Percentiles rank a stretch among this genome's conserved stretches.
Evolutionary conservation across 2,797 vertebrate genomes (phyloP).

Genomic region (Phrynocephalus forsythii): DNA sequence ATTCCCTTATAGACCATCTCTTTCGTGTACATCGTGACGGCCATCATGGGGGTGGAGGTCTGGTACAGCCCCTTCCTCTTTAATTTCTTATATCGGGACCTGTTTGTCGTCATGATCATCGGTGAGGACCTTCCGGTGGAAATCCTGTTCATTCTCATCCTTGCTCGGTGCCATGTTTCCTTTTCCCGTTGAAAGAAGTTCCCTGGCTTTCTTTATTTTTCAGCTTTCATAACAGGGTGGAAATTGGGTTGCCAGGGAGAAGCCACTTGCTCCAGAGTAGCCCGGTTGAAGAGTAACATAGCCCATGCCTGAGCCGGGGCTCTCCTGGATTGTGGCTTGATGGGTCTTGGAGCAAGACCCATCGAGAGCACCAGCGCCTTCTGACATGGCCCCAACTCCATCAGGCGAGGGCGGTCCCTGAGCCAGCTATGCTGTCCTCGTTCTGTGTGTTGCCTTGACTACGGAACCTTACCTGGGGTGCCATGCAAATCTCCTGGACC

Average conservation of each 20-base stretch:
- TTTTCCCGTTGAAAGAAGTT: background rate
- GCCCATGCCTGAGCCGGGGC: background rate
- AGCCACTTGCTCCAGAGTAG: background rate
- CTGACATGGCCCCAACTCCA: too few species aligned
- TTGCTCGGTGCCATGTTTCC: slow-evolving; percentile 57
- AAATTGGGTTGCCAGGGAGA: background rate
- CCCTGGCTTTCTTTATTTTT: too few species aligned
- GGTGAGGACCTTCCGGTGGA: slow-evolving; percentile 84
- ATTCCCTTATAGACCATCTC: slow-evolving; percentile 91
- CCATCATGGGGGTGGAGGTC: slow-evolving; percentile 94
- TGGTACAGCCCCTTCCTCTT: slow-evolving; percentile 92
- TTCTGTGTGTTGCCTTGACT: too few species aligned
- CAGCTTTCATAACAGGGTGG: background rate
- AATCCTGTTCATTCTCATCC: slow-evolving; percentile 72
- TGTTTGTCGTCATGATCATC: slow-evolving; percentile 95
- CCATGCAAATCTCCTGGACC: too few species aligned
- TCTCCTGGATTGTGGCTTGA: background rate
- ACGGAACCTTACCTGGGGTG: too few species aligned
- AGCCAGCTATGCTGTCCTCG: too few species aligned
- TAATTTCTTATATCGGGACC: slow-evolving; percentile 93
- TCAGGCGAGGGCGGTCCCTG: too few species aligned
- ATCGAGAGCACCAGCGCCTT: too few species aligned
- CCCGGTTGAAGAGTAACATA: background rate
- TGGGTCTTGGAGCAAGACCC: too few species aligned
- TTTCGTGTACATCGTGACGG: slow-evolving; percentile 93